Evolutionary conservation across 2,888 invertebrate species (phyloP), one percentile per base, ranked within the genome.

Genomic region (Pinctada fucata): DNA sequence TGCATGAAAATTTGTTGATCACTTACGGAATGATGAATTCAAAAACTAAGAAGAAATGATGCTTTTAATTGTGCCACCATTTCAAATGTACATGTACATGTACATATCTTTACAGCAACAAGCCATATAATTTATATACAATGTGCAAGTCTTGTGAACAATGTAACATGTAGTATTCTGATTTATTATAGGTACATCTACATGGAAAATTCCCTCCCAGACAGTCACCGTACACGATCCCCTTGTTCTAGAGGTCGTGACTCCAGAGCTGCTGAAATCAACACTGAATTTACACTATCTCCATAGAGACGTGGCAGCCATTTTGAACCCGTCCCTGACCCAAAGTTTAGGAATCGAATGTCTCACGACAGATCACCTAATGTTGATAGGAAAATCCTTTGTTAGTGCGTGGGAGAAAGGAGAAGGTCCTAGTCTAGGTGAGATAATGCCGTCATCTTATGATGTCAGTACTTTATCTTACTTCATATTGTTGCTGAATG

Each of bases 191-290:
- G 89, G 85, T 65, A 76, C 72, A 3, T 70, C 89, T 1, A 79
- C 83, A 68, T 91, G 91, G 92, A 90, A 88, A 80, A 83, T 90
- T 13, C 92, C 92, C 0, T 91, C 91, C 0, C 90, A 92, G 86
- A 89, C 90, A 3, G 88, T 92, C 50, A 84, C 87, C 31, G 86
- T 86, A 3, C 84, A 83, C 52, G 90, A 91, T 79, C 75, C 86
- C 0, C 85, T 90, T 3, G 85, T 90, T n/a, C 85, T 85, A 50
- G 89, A 89, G 72, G 88, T 91, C 48, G 85, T 91, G 71, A 84
- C 90, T 13, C 85, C 89, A 68, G 88, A 89, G 2, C 82, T 90
- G 49, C 83, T 92, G 16, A 87, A 87, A 82, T 82, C 81, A 48
- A 87, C 89, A 75, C 87, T 91, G 8, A 89, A 89, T 68, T 84